A percentile compares a stretch with the other conserved stretches of the same genome.
phyloP scores from a whole-genome alignment of 2,113 vertebrate species.

The Rhinolophus sinicus region DNA sequence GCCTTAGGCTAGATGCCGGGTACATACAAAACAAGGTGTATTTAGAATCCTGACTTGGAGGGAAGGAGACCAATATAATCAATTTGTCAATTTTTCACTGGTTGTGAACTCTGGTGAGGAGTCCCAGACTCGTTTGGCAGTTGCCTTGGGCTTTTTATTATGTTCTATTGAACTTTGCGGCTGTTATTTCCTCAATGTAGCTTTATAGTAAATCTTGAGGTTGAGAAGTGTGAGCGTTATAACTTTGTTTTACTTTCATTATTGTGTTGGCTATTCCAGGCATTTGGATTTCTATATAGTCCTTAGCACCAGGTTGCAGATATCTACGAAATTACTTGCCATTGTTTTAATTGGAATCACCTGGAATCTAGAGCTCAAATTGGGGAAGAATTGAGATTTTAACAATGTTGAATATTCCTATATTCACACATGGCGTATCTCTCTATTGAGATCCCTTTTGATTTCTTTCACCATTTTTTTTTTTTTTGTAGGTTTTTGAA shows the following conservation, averaged over 20 bases:
- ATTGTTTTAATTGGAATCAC: not conserved
- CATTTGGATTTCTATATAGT: not conserved
- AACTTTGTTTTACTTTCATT: not conserved
- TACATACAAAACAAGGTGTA: not conserved
- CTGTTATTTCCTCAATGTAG: not conserved
- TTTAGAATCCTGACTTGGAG: not conserved
- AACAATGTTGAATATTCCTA: not conserved
- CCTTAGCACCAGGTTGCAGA: not conserved
- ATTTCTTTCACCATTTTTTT: not conserved
- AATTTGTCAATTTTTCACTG: not conserved
- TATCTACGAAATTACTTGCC: not conserved
- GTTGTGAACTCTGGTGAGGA: not conserved
- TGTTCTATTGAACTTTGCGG: not conserved
- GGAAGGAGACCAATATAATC: not conserved
- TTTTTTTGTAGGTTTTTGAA: not conserved
- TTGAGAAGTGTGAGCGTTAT: not conserved
- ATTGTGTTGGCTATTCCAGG: not conserved
- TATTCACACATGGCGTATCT: not conserved
- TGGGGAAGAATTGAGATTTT: not conserved
- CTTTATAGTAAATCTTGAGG: not conserved
- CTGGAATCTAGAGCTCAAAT: not conserved
- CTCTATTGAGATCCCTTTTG: not conserved
- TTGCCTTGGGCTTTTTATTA: not conserved
- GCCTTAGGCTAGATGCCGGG: not conserved
- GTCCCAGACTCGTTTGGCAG: not conserved